Conservation (phyloP, 2,113 vertebrate genomes). For the Grantiella picta region DNA sequence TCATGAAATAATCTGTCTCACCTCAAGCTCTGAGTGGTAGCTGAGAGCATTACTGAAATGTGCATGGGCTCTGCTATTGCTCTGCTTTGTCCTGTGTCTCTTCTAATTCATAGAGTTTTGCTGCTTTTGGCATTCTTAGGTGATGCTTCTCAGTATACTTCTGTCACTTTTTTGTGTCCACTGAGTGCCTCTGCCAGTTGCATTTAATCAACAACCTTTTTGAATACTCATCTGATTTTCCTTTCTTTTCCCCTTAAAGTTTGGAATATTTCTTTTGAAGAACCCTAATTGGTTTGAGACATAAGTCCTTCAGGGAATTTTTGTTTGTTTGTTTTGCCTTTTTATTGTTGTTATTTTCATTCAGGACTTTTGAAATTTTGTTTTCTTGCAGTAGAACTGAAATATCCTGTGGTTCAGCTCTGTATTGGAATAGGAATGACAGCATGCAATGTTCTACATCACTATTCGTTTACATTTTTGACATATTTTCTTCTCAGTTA, state of each 20-base stretch:
- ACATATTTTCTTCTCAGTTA: background rate
- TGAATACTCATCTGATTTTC: background rate
- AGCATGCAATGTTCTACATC: background rate
- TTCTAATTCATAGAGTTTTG: background rate
- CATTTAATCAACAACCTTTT: background rate
- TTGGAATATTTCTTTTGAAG: background rate
- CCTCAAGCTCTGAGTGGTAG: background rate
- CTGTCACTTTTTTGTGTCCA: background rate
- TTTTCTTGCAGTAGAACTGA: background rate
- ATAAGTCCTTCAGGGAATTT: background rate
- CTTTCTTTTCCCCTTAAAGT: background rate
- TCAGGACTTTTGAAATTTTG: background rate
- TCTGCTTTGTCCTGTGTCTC: background rate
- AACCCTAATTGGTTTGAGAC: background rate
- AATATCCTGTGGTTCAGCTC: background rate
- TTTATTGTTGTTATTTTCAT: background rate
- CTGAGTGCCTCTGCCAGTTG: accelerated
- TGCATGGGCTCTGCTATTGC: background rate
- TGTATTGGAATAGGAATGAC: background rate
- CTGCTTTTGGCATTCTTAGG: background rate
- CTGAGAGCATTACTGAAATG: background rate
- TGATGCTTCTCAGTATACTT: background rate
- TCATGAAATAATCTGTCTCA: background rate
- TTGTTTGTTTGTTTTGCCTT: background rate
- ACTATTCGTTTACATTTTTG: background rate